Evolutionary conservation across 2,888 invertebrate species (phyloP), one percentile per base, ranked within the genome.

Genomic region (Dryococelus australis): DNA sequence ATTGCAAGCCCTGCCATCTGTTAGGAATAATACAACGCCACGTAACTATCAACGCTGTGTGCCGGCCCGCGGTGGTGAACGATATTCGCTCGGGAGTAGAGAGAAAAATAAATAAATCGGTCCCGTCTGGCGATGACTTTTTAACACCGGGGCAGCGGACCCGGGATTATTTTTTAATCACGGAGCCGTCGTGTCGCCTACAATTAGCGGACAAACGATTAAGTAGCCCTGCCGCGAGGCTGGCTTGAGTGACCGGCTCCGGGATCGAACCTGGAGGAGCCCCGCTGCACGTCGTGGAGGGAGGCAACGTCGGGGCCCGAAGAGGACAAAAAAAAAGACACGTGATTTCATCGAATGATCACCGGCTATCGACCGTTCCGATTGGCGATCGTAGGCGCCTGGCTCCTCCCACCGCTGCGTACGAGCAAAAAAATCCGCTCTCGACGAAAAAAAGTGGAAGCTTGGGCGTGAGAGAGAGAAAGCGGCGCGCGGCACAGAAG

Each of bases 141-240:
- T n/a, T n/a, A 65, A 65, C 65, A 65, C 24, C n/a, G 47, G 47
- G 8, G 47, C 47, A 16, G 5, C 16, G 47, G 47, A 8, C 65
- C 65, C n/a, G 65, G 65, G 65, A 65, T 65, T 65, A 65, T 65
- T 65, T 65, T 65, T 65, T 65, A 65, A 65, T 65, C 65, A 65
- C 65, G 65, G 65, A 20, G 1, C 16, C n/a, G 65, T 65, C 65
- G 65, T 24, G 65, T 65, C 65, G 65, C 65, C 20, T 20, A 24
- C 65, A 65, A 65, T 65, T 65, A 65, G 65, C 65, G 65, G 65
- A 65, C 65, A 65, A 65, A 65, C 65, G 65, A 65, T 65, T 65
- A 65, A 10, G 65, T n/a, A 65, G 65, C 65, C 47, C 47, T 10
- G 12, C 16, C 8, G n/a, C 65, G 65, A 65, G 65, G n/a, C 65